Base-by-base conservation (phyloP, 92 coral and sea anemone genomes). In the Bergia puertoricense region DNA sequence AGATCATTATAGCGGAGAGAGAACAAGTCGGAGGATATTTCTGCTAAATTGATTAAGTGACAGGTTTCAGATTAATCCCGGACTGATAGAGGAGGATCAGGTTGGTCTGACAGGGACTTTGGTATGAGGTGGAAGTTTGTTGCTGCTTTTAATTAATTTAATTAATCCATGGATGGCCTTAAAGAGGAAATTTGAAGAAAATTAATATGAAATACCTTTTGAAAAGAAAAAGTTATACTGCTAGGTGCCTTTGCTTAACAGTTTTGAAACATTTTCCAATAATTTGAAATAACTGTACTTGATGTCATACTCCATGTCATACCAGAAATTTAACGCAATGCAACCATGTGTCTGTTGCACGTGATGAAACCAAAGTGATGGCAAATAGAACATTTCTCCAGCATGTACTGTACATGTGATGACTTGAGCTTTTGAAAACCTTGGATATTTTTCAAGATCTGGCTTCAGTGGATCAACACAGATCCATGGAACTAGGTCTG, bases 291-390 rank as follows among this genome's bases (percentile, higher is more conserved):
- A 97, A 86, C 92, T 90, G 81, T 97, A 97, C 79, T 95, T 97
- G 81, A 97, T 93, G 71, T 95, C 98, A 89, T 88, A 97, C 48
- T 97, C 95, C 98, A 97, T 97, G 74, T 97, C 99, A 69, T 97
- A 97, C 99, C 99, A 97, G 86, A 95, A 97, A 85, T 97, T 97
- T 15, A 97, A 88, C 8, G 99, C 99, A 92, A 97, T 94, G 56
- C 98, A 95, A 40, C 93, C 96, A 77, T 97, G 99, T 45, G 96
- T 92, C 76, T 97, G 99, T 79, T 95, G 95, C 15, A 97, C 99
- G 80, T 97, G 99, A 77, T 97, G 99, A 85, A 95, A 97, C 98
- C 99, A 97, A 9, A 97, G 90, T 4, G 99, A 97, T 38, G 99
- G 99, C 54, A 97, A 80, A 79, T 95, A 97, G 0, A 97, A 88